These are phyloP conservation scores for Syngnathus acus DNA, from an alignment of 2,797 vertebrate species.

Conservation along the genomic window DNA sequence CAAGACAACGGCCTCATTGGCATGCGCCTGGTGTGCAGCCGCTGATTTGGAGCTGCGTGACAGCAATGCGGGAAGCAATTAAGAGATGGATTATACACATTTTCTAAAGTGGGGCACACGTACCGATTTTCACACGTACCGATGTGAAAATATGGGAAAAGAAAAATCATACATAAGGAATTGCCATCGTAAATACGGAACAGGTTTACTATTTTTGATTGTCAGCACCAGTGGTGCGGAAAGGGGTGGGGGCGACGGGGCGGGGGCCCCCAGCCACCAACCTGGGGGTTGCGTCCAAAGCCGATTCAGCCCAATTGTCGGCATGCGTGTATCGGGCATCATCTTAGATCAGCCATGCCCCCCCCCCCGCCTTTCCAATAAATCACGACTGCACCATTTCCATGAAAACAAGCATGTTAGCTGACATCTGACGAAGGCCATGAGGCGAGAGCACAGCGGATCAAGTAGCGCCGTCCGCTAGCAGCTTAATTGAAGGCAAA, in stretches of 20 bases:
- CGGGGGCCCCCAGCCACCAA: too few relatives aligned
- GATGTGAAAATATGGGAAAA: neutral
- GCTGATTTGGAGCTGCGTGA: constrained; percentile 54
- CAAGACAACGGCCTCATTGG: constrained; percentile 60
- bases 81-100: constrained; percentile 30
- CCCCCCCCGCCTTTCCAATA: constrained; percentile 6
- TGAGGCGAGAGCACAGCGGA: constrained; percentile 21
- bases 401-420: constrained; percentile 26
- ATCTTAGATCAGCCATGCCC: constrained; percentile 15
- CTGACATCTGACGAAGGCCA: constrained; percentile 60
- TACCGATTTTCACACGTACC: neutral
- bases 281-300: too few relatives aligned
- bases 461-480: constrained; percentile 42
- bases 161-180: neutral
- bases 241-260: too few relatives aligned
- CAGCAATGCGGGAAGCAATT: constrained; percentile 45
- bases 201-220: neutral
- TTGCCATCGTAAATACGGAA: neutral
- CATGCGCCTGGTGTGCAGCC: constrained; percentile 53
- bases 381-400: constrained; percentile 2
- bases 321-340: neutral
- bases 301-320: neutral
- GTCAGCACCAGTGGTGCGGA: neutral
- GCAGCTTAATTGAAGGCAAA: constrained; percentile 25
- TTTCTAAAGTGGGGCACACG: constrained; percentile 12